Base-by-base conservation (phyloP, 2,888 invertebrate species). In the Sinelater perroti region DNA sequence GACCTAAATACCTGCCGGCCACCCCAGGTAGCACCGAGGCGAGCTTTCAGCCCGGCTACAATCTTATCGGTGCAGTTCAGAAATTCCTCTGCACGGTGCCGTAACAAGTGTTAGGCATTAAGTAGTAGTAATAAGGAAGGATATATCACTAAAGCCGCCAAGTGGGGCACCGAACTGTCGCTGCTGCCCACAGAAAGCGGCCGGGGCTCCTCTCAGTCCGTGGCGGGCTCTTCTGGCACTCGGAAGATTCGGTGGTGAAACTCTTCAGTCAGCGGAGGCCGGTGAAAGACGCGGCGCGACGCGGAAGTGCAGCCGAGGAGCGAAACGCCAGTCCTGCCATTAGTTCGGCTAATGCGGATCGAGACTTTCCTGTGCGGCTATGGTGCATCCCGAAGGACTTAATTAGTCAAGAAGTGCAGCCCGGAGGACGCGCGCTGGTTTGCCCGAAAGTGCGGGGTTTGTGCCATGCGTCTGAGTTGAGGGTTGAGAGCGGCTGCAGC, bases 71-170 rank as follows among this genome's bases (percentile, higher is more conserved):
- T 24, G 14, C 26, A 44, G n/a, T 28, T 17, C 10, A 44, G 30
- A 44, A 44, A 44, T 30, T 44, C 44, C 28, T 44, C 28, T 28
- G 10, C 24, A 16, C 8, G 30, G 44, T 44, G 44, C 28, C 30
- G 44, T 44, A 44, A 44, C 30, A 30, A 50, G 36, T 50, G 36
- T 38, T 30, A 49, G 18, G 38, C 44, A 36, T 44, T 45, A 62
- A 64, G 60, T 62, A 64, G 60, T 53, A 51, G 55, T 66, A 67
- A 67, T 67, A 66, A 67, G 65, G 67, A 67, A 66, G 67, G 65
- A 65, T 66, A 56, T 61, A 67, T 64, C 61, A 63, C 44, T 54
- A 42, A 47, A 58, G 44, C 44, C 49, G 50, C 53, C 54, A 59
- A 58, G 58, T 58, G 58, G 58, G 58, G 58, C 58, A 58, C 44